Evolutionary conservation across 1,140 invertebrate genomes (phyloP).

Genomic region (Neodiprion pinetum): DNA sequence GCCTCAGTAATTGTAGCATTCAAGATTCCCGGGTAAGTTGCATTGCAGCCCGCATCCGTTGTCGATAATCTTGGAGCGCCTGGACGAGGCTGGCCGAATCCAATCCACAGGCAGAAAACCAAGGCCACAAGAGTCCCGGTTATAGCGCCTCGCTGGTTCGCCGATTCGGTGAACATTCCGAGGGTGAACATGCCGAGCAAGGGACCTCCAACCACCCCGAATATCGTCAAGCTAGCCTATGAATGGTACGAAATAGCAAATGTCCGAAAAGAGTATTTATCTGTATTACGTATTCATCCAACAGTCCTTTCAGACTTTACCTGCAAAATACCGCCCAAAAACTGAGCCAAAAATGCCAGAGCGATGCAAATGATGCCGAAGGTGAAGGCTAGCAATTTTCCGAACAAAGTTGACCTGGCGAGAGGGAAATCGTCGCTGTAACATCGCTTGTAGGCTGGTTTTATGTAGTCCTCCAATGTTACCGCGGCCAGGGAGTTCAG

Average conservation of each 20-base stretch:
- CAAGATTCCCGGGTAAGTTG: slow-evolving; percentile 11
- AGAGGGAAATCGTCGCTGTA: slow-evolving; percentile 37
- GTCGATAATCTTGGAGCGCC: slow-evolving; percentile 62
- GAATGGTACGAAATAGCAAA: slow-evolving; percentile 10
- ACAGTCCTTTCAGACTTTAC: slow-evolving; percentile 20
- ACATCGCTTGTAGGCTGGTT: slow-evolving; percentile 48
- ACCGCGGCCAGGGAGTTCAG: slow-evolving; percentile 87
- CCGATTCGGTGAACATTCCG: slow-evolving; percentile 74
- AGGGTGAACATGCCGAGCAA: slow-evolving; percentile 80
- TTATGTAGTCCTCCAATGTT: slow-evolving; percentile 84
- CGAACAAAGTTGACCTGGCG: slow-evolving; percentile 51
- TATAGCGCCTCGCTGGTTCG: slow-evolving; percentile 75
- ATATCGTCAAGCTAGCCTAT: slow-evolving; percentile 79
- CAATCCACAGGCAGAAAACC: slow-evolving; percentile 80
- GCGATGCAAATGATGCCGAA: slow-evolving; percentile 75
- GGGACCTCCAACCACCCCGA: slow-evolving; percentile 82
- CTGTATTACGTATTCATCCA: not conserved
- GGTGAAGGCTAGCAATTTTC: slow-evolving; percentile 70
- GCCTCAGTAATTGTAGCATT: too few relatives aligned
- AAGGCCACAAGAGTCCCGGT: slow-evolving; percentile 71
- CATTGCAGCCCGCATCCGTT: slow-evolving; percentile 61
- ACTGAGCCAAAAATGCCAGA: slow-evolving; percentile 77
- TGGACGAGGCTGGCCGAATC: slow-evolving; percentile 82
- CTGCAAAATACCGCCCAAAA: slow-evolving; percentile 73
- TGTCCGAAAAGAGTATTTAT: not conserved